phyloP scores from a whole-genome alignment of 2,888 invertebrate species.

The Dromius quadrimaculatus region DNA sequence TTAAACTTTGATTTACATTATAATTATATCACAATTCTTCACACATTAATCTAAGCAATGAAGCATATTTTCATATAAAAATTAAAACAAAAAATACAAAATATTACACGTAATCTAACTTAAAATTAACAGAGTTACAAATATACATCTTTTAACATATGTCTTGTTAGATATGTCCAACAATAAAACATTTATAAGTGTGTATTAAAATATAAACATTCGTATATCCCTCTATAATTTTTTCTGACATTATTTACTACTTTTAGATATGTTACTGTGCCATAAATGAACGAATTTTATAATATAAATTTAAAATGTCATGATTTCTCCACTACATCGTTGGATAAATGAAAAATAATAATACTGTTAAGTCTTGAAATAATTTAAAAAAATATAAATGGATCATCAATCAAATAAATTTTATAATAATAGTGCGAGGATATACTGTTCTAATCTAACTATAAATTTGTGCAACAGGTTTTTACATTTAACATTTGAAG shows the following conservation, averaged over 20 bases:
- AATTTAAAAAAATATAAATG: too few species aligned
- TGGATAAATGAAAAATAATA: too few species aligned
- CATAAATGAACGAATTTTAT: too few species aligned
- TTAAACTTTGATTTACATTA: conserved; percentile 45
- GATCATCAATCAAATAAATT: too few species aligned
- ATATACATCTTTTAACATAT: conserved; percentile 26
- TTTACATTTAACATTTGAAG: conserved; percentile 70
- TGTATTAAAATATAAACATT: conserved; percentile 18
- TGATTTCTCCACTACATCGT: too few species aligned
- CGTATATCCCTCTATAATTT: conserved; percentile 24
- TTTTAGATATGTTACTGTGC: too few species aligned
- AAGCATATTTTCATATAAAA: conserved; percentile 5
- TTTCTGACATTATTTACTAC: too few species aligned
- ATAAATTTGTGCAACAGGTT: conserved; percentile 8
- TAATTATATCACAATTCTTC: conserved; percentile 46
- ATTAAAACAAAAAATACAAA: conserved; percentile 39
- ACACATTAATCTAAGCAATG: conserved; percentile 32
- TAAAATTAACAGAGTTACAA: conserved; percentile 33
- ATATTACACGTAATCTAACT: conserved; percentile 17
- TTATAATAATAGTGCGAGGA: too few species aligned
- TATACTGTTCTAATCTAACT: too few species aligned
- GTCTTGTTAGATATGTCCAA: conserved; percentile 22
- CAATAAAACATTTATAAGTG: conserved; percentile 1
- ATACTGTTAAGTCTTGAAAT: too few species aligned
- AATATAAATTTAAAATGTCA: too few species aligned